Evolutionary conservation across 2,113 vertebrate species (phyloP).

Genomic region (Reinhardtius hippoglossoides): DNA sequence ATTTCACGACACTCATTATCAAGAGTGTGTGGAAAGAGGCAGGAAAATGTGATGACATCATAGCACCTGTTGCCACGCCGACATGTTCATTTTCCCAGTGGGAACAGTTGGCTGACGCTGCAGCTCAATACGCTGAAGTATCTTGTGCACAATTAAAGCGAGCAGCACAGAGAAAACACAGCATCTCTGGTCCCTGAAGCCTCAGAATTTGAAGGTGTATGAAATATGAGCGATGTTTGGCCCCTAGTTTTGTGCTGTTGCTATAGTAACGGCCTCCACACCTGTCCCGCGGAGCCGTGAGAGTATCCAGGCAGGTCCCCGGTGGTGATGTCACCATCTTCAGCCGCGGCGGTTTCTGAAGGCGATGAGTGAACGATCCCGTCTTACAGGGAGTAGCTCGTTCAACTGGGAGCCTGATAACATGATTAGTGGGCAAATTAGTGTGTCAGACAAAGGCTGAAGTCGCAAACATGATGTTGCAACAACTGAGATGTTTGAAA

Average conservation of each 20-base stretch:
- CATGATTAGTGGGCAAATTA: slow-evolving; percentile 38
- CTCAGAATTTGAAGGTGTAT: slow-evolving; percentile 29
- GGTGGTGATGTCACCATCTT: slow-evolving; percentile 41
- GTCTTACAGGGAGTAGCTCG: slow-evolving; percentile 39
- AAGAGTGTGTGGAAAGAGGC: slow-evolving; percentile 7
- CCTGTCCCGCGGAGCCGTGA: slow-evolving; percentile 49
- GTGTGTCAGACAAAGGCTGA: slow-evolving; percentile 35
- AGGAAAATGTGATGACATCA: slow-evolving; percentile 35
- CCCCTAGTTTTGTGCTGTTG: slow-evolving; percentile 18
- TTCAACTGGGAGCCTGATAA: slow-evolving; percentile 40
- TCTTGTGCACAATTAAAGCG: slow-evolving; percentile 17
- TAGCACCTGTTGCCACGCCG: slow-evolving; percentile 61
- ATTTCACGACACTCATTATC: slow-evolving; percentile 20
- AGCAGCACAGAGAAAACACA: slow-evolving; percentile 26
- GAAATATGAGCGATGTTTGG: slow-evolving; percentile 35
- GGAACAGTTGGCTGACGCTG: slow-evolving; percentile 36
- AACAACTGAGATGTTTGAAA: slow-evolving; percentile 31
- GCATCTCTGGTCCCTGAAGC: not conserved
- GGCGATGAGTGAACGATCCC: slow-evolving; percentile 53
- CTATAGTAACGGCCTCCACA: slow-evolving; percentile 42
- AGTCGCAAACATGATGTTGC: slow-evolving; percentile 18
- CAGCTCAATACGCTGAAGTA: not conserved
- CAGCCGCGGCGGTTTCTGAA: slow-evolving; percentile 25
- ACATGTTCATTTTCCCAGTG: slow-evolving; percentile 38
- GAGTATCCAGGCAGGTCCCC: slow-evolving; percentile 22